These are phyloP conservation scores for Stenopsyche tienmushanensis DNA, from an alignment of 1,140 invertebrate genomes.

Conservation along the genomic window DNA sequence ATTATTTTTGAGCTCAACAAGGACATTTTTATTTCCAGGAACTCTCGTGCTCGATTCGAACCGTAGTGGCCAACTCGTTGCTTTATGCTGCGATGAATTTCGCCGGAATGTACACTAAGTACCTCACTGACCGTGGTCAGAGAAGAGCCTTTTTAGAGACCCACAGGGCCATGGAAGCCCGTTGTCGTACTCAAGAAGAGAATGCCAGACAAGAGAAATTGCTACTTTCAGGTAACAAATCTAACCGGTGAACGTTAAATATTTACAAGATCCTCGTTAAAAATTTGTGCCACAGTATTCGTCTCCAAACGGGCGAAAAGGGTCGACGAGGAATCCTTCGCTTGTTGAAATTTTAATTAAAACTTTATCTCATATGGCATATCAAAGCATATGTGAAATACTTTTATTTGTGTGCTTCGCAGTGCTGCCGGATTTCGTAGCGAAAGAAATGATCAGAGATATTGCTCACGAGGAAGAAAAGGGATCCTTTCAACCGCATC, in stretches of 20 bases:
- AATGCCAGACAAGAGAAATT: constrained; percentile 94
- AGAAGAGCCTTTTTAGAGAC: constrained; percentile 95
- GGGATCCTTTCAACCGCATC: constrained; percentile 71
- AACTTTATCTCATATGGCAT: background rate
- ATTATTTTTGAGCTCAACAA: no score
- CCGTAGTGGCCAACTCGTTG: constrained; percentile 74
- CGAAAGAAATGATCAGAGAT: constrained; percentile 89
- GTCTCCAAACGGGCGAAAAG: no score
- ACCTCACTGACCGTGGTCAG: constrained; percentile 92
- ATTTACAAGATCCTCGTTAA: no score
- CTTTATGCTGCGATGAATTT: constrained; percentile 88
- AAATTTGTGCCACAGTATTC: no score
- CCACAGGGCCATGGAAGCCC: constrained; percentile 90
- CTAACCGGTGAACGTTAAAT: no score
- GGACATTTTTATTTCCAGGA: no score
- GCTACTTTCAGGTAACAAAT: constrained; percentile 76
- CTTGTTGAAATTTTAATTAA: background rate
- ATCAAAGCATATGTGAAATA: no score
- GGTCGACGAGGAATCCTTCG: background rate
- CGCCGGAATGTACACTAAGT: constrained; percentile 95
- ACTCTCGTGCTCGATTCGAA: constrained; percentile 61
- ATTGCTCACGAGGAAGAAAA: constrained; percentile 77
- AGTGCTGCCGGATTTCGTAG: constrained; percentile 95
- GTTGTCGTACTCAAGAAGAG: constrained; percentile 89
- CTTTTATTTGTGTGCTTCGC: constrained; percentile 49